These are phyloP conservation scores for Blennius ocellaris DNA, from an alignment of 2,113 vertebrate genomes.

Conservation along the genomic window DNA sequence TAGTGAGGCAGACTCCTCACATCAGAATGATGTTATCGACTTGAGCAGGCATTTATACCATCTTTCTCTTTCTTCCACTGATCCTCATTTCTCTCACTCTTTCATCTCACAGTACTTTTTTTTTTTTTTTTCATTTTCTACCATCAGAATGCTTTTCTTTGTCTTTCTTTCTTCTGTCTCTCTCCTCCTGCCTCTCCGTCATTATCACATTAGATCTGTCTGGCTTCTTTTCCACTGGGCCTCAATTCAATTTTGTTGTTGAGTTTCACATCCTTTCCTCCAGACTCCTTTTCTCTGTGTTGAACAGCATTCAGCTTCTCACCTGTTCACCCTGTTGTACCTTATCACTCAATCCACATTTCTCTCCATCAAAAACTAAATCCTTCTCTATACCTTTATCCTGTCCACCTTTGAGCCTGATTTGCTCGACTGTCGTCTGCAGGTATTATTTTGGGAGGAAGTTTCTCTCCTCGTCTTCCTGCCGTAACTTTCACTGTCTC, in stretches of 20 bases:
- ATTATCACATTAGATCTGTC: constrained; percentile 68
- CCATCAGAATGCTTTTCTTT: constrained; percentile 32
- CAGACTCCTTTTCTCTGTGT: constrained; percentile 37
- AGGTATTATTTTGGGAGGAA: constrained; percentile 5
- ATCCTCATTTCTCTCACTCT: constrained; percentile 36
- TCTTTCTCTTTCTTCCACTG: constrained; percentile 20
- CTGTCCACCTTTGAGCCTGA: constrained; percentile 17
- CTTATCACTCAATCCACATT: constrained; percentile 19
- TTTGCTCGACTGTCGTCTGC: not conserved
- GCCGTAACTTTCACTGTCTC: constrained; percentile 29
- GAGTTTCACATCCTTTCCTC: constrained; percentile 57
- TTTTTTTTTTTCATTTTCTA: constrained; percentile 41
- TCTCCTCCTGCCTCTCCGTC: constrained; percentile 29
- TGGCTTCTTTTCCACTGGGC: constrained; percentile 48
- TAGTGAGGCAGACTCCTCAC: constrained; percentile 11
- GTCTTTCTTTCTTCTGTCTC: constrained; percentile 26
- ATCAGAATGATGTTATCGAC: constrained; percentile 58
- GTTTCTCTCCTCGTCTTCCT: constrained; percentile 19
- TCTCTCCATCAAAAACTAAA: constrained; percentile 7
- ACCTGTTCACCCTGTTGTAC: constrained; percentile 32
- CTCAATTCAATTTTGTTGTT: constrained; percentile 68
- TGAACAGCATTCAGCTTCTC: constrained; percentile 52
- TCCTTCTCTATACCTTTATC: not conserved
- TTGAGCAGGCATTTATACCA: constrained; percentile 49
- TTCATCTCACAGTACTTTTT: constrained; percentile 37